Evolutionary conservation across 2,888 invertebrate genomes (phyloP).

Genomic region (Lycia hirtaria): DNA sequence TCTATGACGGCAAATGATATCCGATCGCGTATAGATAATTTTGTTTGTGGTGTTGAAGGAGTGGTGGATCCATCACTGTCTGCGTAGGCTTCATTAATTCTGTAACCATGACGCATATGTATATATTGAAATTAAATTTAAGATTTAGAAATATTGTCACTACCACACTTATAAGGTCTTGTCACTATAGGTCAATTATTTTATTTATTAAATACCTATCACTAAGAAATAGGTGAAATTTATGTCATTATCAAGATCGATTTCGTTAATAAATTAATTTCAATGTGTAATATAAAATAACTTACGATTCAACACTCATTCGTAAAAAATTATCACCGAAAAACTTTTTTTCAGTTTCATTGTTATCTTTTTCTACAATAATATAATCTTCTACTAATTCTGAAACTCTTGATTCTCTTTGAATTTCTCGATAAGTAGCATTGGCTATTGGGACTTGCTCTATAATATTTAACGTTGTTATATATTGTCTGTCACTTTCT

Average conservation of each 20-base stretch:
- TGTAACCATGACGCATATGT: slow-evolving; percentile 42
- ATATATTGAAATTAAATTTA: background rate
- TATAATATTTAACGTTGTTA: slow-evolving; percentile 46
- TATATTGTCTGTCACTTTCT: slow-evolving; percentile 35
- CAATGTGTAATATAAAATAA: slow-evolving; percentile 39
- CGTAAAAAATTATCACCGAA: slow-evolving; percentile 55
- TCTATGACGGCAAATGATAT: slow-evolving; percentile 61
- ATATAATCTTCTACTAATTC: slow-evolving; percentile 49
- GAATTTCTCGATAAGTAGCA: slow-evolving; percentile 51
- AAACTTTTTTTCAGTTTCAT: slow-evolving; percentile 48
- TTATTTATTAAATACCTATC: no score
- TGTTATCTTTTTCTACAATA: slow-evolving; percentile 47
- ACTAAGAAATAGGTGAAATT: no score
- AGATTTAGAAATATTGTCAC: background rate
- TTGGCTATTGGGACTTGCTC: slow-evolving; percentile 55
- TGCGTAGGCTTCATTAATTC: slow-evolving; percentile 61
- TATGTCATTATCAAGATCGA: no score
- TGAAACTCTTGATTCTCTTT: slow-evolving; percentile 53
- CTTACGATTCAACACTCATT: slow-evolving; percentile 74
- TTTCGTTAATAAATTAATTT: no score
- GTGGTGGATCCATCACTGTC: slow-evolving; percentile 58
- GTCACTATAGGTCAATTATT: no score
- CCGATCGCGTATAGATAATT: slow-evolving; percentile 61
- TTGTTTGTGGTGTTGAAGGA: slow-evolving; percentile 51
- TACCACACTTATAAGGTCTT: no score